Evolutionary conservation across 2,113 vertebrate genomes (phyloP).

Genomic region (Oreamnos americanus): DNA sequence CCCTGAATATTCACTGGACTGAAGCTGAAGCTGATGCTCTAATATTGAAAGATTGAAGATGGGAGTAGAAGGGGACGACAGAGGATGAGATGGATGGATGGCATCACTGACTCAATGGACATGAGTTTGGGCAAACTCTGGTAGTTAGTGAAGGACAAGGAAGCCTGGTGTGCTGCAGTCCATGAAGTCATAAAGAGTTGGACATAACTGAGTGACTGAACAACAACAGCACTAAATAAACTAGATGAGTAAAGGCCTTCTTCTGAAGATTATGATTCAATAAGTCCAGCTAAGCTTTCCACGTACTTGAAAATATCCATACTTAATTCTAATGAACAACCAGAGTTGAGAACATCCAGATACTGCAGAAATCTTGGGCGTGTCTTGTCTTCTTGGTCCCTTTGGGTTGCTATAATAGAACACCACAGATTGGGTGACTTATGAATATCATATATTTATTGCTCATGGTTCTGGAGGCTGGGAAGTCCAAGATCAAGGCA

Average conservation of each 20-base stretch:
- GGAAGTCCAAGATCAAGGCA: neutral
- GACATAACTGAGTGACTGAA: neutral
- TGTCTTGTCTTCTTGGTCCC: neutral
- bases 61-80: neutral
- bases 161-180: neutral
- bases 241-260: accelerated
- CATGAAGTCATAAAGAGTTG: neutral
- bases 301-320: neutral
- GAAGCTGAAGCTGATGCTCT: neutral
- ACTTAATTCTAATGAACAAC: neutral
- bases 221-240: neutral
- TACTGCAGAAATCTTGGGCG: neutral
- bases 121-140: accelerated
- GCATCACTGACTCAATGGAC: neutral
- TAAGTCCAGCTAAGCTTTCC: neutral
- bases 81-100: neutral
- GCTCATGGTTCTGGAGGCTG: neutral
- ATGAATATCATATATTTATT: neutral
- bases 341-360: neutral
- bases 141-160: neutral
- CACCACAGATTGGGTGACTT: neutral
- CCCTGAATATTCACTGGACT: neutral
- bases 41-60: neutral
- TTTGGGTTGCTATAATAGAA: neutral
- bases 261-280: neutral